Base-by-base conservation (phyloP, 2,888 invertebrate genomes). In the Penaeus monodon region DNA sequence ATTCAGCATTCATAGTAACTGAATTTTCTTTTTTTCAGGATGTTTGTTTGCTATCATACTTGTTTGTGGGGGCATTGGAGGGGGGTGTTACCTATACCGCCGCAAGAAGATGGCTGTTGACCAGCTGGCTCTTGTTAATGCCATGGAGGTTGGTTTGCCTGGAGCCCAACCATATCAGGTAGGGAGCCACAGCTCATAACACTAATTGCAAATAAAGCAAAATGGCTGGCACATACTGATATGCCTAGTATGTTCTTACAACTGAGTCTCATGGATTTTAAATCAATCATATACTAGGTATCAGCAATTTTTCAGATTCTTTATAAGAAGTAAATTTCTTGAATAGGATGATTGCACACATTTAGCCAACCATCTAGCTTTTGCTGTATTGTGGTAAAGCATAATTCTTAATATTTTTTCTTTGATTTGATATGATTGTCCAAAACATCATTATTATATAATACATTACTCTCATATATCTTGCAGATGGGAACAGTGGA, bases 161-260 rank as follows among this genome's bases (percentile, higher is more conserved):
- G 88, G 88, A 22, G 76, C 88, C 17, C 88, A 88, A 63, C 88
- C 88, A 20, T 88, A 88, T 63, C 88, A 88, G 85, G 88, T 88
- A 33, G 29, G 79, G n/a, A 24, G 17, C 57, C 14, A 57, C 14
- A 20, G 14, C 57, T 57, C 57, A 57, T 17, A 4, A 4, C 57
- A 57, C 14, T 57, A 1, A 20, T 57, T 14, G 17, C 17, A 14
- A 20, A 17, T 57, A 57, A 57, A 57, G 17, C 57, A 14, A 57
- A 57, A 57, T 17, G 17, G 57, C 57, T 20, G 57, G 14, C 3
- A 17, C 17, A 57, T 57, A 57, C 3, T 57, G 44, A 44, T 38
- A 38, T 38, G 38, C 38, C 49, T 49, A 49, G 57, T 44, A 57
- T 1, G 1, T 57, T 57, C 57, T 57, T 20, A 20, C 57, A 57